Conservation (phyloP, 2,113 vertebrate species). For the Saccopteryx bilineata region DNA sequence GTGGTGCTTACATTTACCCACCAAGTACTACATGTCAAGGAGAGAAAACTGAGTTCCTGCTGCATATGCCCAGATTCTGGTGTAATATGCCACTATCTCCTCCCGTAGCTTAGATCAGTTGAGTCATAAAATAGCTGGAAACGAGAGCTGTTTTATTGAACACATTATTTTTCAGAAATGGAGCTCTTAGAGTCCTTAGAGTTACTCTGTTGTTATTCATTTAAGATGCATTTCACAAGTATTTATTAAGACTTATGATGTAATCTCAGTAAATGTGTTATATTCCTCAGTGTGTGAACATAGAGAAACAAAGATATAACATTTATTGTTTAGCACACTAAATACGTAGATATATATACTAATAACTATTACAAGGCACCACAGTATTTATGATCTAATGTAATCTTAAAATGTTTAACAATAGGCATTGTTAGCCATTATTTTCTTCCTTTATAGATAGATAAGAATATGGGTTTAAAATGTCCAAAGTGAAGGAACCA, state of each 20-base stretch:
- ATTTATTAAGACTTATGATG: slow-evolving; percentile 31
- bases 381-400: neutral
- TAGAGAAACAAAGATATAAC: neutral
- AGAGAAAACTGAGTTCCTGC: neutral
- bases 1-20: fast-evolving
- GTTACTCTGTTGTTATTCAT: neutral
- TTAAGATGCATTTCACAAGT: slow-evolving; percentile 46
- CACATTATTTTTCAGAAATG: neutral
- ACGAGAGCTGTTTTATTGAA: slow-evolving; percentile 14
- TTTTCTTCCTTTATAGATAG: neutral
- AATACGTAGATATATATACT: neutral
- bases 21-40: neutral
- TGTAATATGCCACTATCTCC: neutral
- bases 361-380: neutral
- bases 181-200: neutral
- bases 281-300: neutral
- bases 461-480: neutral
- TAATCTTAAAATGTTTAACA: slow-evolving; percentile 5
- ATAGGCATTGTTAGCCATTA: neutral
- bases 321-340: neutral
- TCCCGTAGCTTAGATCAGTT: neutral
- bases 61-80: neutral
- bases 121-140: neutral
- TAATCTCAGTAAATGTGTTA: neutral
- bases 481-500: neutral